phyloP scores from a whole-genome alignment of 2,888 invertebrate species.

The Caenorhabditis macrosperma region DNA sequence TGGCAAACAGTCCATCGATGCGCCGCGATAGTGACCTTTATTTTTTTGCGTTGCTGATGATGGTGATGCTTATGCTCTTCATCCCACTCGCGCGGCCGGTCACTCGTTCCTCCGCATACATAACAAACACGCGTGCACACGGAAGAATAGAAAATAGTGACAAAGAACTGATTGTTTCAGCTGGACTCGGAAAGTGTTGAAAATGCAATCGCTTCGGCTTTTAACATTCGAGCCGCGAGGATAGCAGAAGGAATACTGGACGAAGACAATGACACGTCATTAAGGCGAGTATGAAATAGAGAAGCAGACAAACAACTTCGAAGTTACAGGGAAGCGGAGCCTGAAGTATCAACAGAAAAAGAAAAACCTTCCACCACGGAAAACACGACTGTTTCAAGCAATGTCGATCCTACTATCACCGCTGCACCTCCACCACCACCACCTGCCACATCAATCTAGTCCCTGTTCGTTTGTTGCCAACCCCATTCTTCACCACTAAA shows the following conservation, averaged over 20 bases:
- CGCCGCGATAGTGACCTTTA: slow-evolving; percentile 27
- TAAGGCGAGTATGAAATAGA: background rate
- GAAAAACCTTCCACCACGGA: background rate
- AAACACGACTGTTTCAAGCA: background rate
- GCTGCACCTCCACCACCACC: background rate
- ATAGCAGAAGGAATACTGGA: slow-evolving; percentile 29
- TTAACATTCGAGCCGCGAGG: slow-evolving; percentile 36
- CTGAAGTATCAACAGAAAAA: slow-evolving; percentile 1
- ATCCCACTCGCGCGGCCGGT: slow-evolving; percentile 25
- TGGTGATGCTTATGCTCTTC: slow-evolving; percentile 27
- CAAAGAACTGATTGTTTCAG: slow-evolving; percentile 31
- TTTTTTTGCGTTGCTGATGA: slow-evolving; percentile 28
- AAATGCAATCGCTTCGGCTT: slow-evolving; percentile 53
- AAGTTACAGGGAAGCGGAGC: slow-evolving; percentile 5
- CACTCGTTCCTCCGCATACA: slow-evolving; percentile 22
- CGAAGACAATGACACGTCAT: slow-evolving; percentile 15
- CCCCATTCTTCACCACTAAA: background rate
- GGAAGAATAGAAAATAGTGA: slow-evolving; percentile 5
- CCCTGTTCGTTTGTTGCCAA: background rate
- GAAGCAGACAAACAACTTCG: background rate
- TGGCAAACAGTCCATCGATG: slow-evolving; percentile 21
- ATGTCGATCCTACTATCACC: background rate
- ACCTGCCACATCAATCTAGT: slow-evolving; percentile 20
- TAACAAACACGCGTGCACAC: slow-evolving; percentile 29
- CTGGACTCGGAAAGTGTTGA: slow-evolving; percentile 56